Conservation (phyloP, 2,797 vertebrate species). For the Ptychadena robeensis region DNA sequence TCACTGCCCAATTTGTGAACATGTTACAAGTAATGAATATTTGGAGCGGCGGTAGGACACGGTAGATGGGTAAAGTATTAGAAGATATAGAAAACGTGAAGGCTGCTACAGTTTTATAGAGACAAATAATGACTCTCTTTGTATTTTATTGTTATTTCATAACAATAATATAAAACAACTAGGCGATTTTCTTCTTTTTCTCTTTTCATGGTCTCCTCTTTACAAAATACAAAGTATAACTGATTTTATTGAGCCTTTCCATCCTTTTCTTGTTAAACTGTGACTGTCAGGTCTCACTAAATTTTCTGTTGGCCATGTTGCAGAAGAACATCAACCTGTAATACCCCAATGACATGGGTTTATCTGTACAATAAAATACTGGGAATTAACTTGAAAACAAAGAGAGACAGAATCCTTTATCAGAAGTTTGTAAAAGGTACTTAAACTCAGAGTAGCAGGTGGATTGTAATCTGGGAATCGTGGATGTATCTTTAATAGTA, state of each 20-base stretch:
- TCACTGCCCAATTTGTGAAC: slow-evolving; percentile 12
- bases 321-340: not conserved
- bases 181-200: not conserved
- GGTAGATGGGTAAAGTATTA: slow-evolving; percentile 10
- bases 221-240: not conserved
- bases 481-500: too few relatives aligned
- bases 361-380: not conserved
- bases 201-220: too few relatives aligned
- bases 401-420: not conserved
- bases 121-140: not conserved
- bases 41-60: not conserved
- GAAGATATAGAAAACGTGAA: not conserved
- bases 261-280: not conserved
- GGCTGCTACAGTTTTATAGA: not conserved
- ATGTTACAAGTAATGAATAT: slow-evolving; percentile 37
- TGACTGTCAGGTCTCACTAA: not conserved
- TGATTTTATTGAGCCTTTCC: not conserved
- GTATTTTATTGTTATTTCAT: slow-evolving; percentile 3
- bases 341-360: not conserved
- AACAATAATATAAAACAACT: not conserved
- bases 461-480: too few relatives aligned
- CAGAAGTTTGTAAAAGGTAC: not conserved
- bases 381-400: not conserved
- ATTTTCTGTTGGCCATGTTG: not conserved
- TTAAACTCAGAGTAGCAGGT: too few relatives aligned